Percentiles rank a stretch among this genome's conserved stretches.
Evolutionary conservation across 1,140 invertebrate genomes (phyloP).

Genomic region (Mactra quadrangularis): DNA sequence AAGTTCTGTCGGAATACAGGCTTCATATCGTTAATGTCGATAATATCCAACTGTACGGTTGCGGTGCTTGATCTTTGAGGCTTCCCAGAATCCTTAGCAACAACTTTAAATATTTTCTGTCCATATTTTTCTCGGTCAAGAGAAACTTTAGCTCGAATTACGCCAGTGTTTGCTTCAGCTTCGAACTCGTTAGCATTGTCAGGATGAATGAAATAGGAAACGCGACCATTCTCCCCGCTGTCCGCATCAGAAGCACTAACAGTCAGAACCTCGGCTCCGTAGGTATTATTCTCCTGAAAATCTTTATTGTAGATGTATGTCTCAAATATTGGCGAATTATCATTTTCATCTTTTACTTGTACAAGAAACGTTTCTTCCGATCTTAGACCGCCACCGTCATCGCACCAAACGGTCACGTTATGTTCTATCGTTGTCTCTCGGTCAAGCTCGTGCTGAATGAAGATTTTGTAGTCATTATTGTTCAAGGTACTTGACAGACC

Average conservation of each 20-base stretch:
- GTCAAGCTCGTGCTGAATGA: constrained; percentile 62
- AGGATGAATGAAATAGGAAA: constrained; percentile 66
- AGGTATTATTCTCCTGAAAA: constrained; percentile 71
- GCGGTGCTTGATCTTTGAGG: constrained; percentile 41
- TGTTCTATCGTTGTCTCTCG: constrained; percentile 55
- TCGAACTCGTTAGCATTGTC: constrained; percentile 52
- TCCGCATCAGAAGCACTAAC: constrained; percentile 62
- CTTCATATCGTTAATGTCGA: constrained; percentile 60
- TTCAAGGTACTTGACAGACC: constrained; percentile 63
- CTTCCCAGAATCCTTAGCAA: constrained; percentile 49
- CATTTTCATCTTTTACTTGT: constrained; percentile 60
- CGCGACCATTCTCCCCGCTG: constrained; percentile 46
- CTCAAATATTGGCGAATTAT: constrained; percentile 57
- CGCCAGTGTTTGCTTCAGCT: constrained; percentile 28
- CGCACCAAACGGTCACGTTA: constrained; percentile 62
- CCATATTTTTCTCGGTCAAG: constrained; percentile 46
- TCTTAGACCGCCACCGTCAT: constrained; percentile 49
- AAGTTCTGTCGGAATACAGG: constrained; percentile 32
- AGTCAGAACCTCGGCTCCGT: constrained; percentile 60
- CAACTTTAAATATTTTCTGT: constrained; percentile 52
- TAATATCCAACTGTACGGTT: constrained; percentile 46
- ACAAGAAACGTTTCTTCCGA: constrained; percentile 35
- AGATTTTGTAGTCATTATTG: constrained; percentile 47
- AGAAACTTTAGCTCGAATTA: constrained; percentile 39
- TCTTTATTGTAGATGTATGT: constrained; percentile 44